Evolutionary conservation across 1,140 invertebrate genomes (phyloP), one percentile per base, ranked within the genome.

Genomic region (Eufriesea mexicana): DNA sequence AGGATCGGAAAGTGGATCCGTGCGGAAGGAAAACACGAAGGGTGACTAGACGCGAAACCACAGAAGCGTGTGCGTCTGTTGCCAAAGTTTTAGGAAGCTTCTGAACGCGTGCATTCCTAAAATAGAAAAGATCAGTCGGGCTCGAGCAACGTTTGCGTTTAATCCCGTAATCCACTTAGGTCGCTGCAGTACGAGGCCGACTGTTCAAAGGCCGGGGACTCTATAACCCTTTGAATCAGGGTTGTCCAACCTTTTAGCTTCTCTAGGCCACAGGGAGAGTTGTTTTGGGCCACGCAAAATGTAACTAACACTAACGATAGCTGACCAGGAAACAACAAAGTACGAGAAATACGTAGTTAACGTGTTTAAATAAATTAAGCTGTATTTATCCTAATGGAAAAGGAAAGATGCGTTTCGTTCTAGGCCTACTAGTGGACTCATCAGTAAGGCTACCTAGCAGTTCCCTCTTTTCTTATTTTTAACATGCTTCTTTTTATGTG

Each of bases 161-260:
- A 79, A 79, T 79, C 76, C 49, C 54, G 45, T 57, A 71, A 77
- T 57, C 67, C 80, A 49, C 20, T 83, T 83, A 77, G 57, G 59
- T 51, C 20, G 68, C 61, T 28, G 5, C n/a, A 25, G 49, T 62
- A 10, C 42, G 25, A n/a, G 54, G 64, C 75, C 35, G 76, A 47
- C 54, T 64, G 62, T 84, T 79, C 83, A 74, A 78, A 57, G 25
- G 18, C 18, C 12, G 10, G 64, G 2, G 14, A 25, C 76, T 7
- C 51, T 18, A 64, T 23, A 68, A 64, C 76, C 64, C 51, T 79
- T 70, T 61, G 61, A 79, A 61, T 28, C 35, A 35, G 35, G 35
- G 35, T 1, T 35, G 35, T 35, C 1, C 35, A 35, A 35, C 35
- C 35, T 35, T 35, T 35, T 4, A 35, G 42, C 12, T 54, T 61